Evolutionary conservation across 2,888 invertebrate species (phyloP), one percentile per base, ranked within the genome.

Genomic region (Anoncus sp.): DNA sequence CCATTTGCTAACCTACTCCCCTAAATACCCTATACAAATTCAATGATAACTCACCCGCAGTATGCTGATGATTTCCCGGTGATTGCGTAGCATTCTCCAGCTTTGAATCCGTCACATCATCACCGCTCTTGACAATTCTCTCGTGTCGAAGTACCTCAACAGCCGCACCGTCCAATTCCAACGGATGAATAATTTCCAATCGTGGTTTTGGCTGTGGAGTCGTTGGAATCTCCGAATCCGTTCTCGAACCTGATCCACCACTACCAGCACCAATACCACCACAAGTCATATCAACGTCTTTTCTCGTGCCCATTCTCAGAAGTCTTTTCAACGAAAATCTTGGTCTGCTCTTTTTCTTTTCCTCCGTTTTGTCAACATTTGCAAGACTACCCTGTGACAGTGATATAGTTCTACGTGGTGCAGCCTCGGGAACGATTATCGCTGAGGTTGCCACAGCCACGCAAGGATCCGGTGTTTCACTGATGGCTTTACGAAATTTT

Each of bases 261-360:
- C n/a, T n/a, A n/a, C n/a, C n/a, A n/a, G n/a, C n/a, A n/a, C n/a
- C n/a, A n/a, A n/a, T n/a, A n/a, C n/a, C n/a, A 3, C 47, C 92
- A 51, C 67, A 49, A n/a, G 87, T 84, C 83, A 90, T 82, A 86
- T 95, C 95, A 73, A 94, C 93, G 84, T 96, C 96, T 87, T 95
- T 96, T 71, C 94, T 94, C 3, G 94, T 94, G 22, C 96, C 96
- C 92, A 97, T 96, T 73, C 97, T 93, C 31, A 97, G 91, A 81
- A 97, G 94, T 88, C 97, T 97, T 87, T 96, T 96, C 55, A 97
- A 93, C 0, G 97, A 97, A 88, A 97, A 97, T 84, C 96, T 94
- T 1, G 94, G 92, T 85, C 94, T 93, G 10, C 94, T 94, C 87
- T 96, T 95, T 62, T 96, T 94, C 89, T 96, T 95, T 75, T 92